A percentile compares a stretch with the other conserved stretches of the same genome.
These are phyloP conservation scores for Onchidella celtica DNA, from an alignment of 2,888 invertebrate species.

Conservation along the genomic window DNA sequence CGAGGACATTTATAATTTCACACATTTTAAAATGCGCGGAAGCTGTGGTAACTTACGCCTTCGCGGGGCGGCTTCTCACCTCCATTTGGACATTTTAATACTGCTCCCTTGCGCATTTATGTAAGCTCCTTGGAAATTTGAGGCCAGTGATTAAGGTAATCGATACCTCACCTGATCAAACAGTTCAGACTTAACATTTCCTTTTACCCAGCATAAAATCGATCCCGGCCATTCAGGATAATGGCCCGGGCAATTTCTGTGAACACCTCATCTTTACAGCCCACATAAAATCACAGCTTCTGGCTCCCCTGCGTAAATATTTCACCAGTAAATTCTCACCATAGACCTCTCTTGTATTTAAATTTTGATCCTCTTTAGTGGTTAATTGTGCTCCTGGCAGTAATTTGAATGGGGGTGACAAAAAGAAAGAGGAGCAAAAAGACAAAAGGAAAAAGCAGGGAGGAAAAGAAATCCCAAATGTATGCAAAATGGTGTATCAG, in stretches of 20 bases:
- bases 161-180: background rate
- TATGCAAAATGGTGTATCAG: no score
- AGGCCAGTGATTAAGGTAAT: conserved; percentile 6
- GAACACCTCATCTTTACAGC: background rate
- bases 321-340: background rate
- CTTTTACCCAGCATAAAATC: background rate
- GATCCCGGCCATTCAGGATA: background rate
- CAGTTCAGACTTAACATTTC: background rate
- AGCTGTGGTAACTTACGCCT: background rate
- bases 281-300: background rate
- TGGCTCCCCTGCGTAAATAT: background rate
- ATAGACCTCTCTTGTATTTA: no score
- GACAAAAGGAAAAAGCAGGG: no score
- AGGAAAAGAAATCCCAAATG: no score
- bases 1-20: conserved; percentile 19
- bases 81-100: conserved; percentile 4
- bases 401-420: no score
- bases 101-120: background rate
- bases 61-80: conserved; percentile 4
- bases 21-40: background rate
- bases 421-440: no score
- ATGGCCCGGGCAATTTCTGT: background rate
- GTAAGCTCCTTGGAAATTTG: background rate
- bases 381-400: no score
- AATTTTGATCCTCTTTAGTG: no score